A percentile compares a stretch with the other conserved stretches of the same genome.
These are phyloP conservation scores for Montipora capricornis DNA, from an alignment of 64 coral and sea anemone genomes.

Conservation along the genomic window DNA sequence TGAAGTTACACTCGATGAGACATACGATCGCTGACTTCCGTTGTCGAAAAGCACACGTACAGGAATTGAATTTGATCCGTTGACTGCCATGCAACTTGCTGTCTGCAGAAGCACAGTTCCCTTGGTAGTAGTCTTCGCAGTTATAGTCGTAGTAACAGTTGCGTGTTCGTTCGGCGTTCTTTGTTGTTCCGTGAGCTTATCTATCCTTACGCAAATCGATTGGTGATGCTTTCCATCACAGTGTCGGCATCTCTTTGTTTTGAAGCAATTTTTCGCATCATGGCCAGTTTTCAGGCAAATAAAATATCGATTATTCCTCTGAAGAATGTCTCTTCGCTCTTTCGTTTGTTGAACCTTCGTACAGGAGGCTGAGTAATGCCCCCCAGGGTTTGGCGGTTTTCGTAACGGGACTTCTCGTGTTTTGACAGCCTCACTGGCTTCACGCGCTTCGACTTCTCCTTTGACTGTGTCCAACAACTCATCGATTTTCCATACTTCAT, in stretches of 20 bases:
- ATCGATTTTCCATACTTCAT: too few species aligned
- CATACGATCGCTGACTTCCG: constrained; percentile 62
- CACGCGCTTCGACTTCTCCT: too few species aligned
- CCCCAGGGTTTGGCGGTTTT: too few species aligned
- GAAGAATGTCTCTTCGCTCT: constrained; percentile 23
- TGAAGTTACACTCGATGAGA: constrained; percentile 37
- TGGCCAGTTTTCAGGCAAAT: constrained; percentile 53
- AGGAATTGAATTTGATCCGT: constrained; percentile 39
- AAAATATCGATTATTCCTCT: constrained; percentile 39
- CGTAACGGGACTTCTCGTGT: too few species aligned
- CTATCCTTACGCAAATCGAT: constrained; percentile 62
- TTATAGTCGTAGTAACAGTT: constrained; percentile 31
- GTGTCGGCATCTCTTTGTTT: constrained; percentile 66
- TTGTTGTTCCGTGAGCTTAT: not conserved
- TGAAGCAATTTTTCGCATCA: constrained; percentile 41
- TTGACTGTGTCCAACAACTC: too few species aligned
- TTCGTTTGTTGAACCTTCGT: constrained; percentile 28
- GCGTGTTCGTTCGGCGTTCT: constrained; percentile 15
- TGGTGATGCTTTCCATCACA: constrained; percentile 72
- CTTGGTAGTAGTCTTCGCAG: constrained; percentile 20
- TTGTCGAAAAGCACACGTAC: constrained; percentile 59
- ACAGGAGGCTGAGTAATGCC: constrained; percentile 39
- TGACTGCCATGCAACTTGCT: constrained; percentile 46
- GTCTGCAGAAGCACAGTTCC: constrained; percentile 64
- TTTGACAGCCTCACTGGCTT: too few species aligned